phyloP scores from a whole-genome alignment of 2,113 vertebrate genomes.

The Menidia beryllina region DNA sequence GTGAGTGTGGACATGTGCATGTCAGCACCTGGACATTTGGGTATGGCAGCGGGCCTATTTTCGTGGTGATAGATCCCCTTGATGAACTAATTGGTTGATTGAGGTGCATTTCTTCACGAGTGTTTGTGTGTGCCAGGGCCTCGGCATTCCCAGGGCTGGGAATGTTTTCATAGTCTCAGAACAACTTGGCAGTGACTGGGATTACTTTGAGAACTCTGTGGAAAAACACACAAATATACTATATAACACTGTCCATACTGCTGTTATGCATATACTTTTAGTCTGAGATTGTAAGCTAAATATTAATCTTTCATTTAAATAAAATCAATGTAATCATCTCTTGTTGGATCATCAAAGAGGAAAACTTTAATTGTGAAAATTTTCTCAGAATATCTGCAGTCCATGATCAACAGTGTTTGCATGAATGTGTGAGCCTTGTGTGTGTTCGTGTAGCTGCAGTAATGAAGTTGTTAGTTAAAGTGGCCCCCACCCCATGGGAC shows the following conservation, averaged over 20 bases:
- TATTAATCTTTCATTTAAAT: not conserved
- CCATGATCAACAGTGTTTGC: slow-evolving; percentile 44
- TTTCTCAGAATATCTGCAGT: slow-evolving; percentile 5
- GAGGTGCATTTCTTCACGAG: slow-evolving; percentile 73
- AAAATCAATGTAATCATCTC: not conserved
- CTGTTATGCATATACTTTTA: not conserved
- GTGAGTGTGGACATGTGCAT: slow-evolving; percentile 22
- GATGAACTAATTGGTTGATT: slow-evolving; percentile 92
- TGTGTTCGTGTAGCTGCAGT: slow-evolving; percentile 66
- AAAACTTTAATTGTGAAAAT: slow-evolving; percentile 8
- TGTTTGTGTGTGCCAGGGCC: slow-evolving; percentile 55
- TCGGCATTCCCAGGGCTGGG: slow-evolving; percentile 69
- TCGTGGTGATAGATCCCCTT: slow-evolving; percentile 78
- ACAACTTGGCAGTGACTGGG: slow-evolving; percentile 77
- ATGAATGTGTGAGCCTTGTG: slow-evolving; percentile 45
- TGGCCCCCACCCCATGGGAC: slow-evolving; percentile 78
- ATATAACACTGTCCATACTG: not conserved
- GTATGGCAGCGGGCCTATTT: slow-evolving; percentile 81
- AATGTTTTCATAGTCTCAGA: slow-evolving; percentile 78
- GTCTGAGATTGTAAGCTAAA: not conserved
- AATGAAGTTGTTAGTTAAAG: slow-evolving; percentile 86
- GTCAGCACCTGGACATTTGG: slow-evolving; percentile 72
- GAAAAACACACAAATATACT: slow-evolving; percentile 39
- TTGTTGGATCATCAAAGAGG: slow-evolving; percentile 6
- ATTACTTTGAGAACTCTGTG: slow-evolving; percentile 64